Evolutionary conservation across 35 echinoderm and acorn worm species (phyloP), one percentile per base, ranked within the genome.

Genomic region (Ophiothrix spiculata): DNA sequence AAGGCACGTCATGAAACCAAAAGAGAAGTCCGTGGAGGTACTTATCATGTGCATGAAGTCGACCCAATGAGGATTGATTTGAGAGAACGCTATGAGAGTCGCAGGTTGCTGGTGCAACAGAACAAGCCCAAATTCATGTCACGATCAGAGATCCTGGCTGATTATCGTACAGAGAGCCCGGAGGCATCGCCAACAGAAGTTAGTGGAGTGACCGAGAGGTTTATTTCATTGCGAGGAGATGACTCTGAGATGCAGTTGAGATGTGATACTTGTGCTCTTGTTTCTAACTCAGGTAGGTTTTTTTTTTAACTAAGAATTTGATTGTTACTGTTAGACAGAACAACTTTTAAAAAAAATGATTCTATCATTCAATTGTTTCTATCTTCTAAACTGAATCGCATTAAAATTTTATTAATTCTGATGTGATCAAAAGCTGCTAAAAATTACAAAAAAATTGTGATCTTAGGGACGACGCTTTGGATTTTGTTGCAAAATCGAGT

Each of bases 271-370:
- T 92, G 90, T 39, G 79, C 90, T 19, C 40, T 92, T 10, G 90
- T 92, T 19, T 86, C 90, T 2, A 87, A 92, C 60, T 92, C 90
- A 78, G 90, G 90, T 92, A 74, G 16, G 56, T 14, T 54, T 28
- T 36, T 35, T 38, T 17, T 0, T 23, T n/a, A n/a, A n/a, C n/a
- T n/a, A n/a, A n/a, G n/a, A n/a, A n/a, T 35, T 38, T 74, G 25
- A 35, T 75, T 4, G 56, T 74, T 37, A 17, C 41, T 35, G 29
- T 80, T 0, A 35, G 1, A 38, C 17, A 80, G 41, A 38, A 41
- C n/a, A n/a, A n/a, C n/a, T n/a, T n/a, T n/a, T n/a, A n/a, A n/a
- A n/a, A n/a, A n/a, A n/a, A n/a, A n/a, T n/a, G n/a, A n/a, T n/a
- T n/a, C n/a, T n/a, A n/a, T n/a, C n/a, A n/a, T n/a, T n/a, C n/a